phyloP scores from a whole-genome alignment of 2,113 vertebrate genomes.

The Podilymbus podiceps region DNA sequence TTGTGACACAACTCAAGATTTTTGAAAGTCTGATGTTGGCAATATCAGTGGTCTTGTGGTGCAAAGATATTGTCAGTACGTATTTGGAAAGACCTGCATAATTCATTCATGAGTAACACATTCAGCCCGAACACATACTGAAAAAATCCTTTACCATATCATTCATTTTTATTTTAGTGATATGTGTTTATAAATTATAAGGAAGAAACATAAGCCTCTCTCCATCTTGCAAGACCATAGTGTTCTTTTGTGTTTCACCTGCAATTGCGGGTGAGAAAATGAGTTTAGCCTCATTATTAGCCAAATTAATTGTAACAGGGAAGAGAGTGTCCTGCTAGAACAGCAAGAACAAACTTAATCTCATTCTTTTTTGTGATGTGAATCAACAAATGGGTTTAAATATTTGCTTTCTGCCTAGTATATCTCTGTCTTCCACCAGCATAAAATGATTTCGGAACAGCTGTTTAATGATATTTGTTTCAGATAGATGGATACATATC shows the following conservation, averaged over 20 bases:
- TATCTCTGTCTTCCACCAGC: background rate
- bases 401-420: background rate
- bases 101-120: background rate
- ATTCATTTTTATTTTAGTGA: background rate
- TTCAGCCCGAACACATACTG: background rate
- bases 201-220: background rate
- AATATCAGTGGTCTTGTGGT: background rate
- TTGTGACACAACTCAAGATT: background rate
- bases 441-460: background rate
- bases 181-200: background rate
- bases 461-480: background rate
- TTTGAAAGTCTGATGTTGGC: background rate
- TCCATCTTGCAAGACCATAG: background rate
- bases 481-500: background rate
- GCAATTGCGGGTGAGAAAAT: background rate
- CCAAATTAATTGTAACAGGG: background rate
- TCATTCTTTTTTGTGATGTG: background rate
- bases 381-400: background rate
- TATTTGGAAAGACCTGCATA: background rate
- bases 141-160: background rate
- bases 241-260: background rate
- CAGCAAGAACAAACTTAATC: background rate
- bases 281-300: background rate
- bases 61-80: background rate
- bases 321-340: background rate